Percentiles rank a stretch among this genome's conserved stretches.
phyloP scores from a whole-genome alignment of 2,888 invertebrate species.

The Tricholauxania praeusta region DNA sequence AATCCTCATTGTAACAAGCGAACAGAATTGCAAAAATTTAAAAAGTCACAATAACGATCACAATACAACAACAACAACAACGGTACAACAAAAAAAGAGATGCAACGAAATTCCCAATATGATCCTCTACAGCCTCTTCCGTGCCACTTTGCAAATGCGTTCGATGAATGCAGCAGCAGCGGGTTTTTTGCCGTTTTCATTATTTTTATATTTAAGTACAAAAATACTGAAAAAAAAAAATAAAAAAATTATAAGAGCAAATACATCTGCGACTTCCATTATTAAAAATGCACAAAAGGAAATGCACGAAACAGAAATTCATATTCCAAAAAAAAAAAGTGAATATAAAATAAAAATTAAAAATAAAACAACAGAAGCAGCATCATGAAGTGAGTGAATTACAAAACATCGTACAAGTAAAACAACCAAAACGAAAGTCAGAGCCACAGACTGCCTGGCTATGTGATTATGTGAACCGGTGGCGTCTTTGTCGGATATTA shows the following conservation, averaged over 20 bases:
- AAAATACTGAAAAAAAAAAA: slow-evolving; percentile 25
- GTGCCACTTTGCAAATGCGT: slow-evolving; percentile 24
- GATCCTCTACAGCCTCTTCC: slow-evolving; percentile 32
- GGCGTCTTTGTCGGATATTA: too few species aligned
- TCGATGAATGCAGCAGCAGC: slow-evolving; percentile 28
- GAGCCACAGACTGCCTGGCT: too few species aligned
- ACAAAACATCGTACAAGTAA: too few species aligned
- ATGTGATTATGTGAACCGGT: too few species aligned
- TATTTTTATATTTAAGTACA: slow-evolving; percentile 27
- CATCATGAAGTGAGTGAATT: too few species aligned
- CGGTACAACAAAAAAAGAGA: slow-evolving; percentile 29
- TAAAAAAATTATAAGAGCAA: slow-evolving; percentile 9
- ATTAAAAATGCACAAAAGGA: slow-evolving; percentile 3
- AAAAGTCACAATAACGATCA: slow-evolving; percentile 26
- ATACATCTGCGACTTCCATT: background rate
- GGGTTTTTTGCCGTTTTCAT: background rate
- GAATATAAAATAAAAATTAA: too few species aligned
- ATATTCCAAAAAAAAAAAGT: too few species aligned
- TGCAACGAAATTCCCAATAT: slow-evolving; percentile 36
- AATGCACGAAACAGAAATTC: too few species aligned
- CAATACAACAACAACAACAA: slow-evolving; percentile 18
- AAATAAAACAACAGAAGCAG: too few species aligned
- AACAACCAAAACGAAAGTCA: too few species aligned
- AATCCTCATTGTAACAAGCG: slow-evolving; percentile 68
- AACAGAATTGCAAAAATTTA: slow-evolving; percentile 58